Base-by-base conservation (phyloP, 2,113 vertebrate species). In the Ailurus styani region DNA sequence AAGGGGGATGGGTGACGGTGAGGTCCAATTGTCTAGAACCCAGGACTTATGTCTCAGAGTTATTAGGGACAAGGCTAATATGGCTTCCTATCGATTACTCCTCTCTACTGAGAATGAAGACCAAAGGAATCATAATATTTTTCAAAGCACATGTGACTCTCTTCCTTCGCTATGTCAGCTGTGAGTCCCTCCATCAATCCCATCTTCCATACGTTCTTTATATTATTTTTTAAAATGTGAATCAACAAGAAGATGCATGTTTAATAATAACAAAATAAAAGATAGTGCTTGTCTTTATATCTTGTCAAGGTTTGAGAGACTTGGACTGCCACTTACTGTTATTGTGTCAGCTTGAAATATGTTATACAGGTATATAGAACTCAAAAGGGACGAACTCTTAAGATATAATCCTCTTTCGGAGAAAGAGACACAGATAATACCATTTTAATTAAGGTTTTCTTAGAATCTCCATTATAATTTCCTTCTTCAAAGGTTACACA, bases 371-470 rank as follows among this genome's bases (percentile, higher is more conserved):
- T 34, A 25, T 40, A 78, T 62, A 91, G 27, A 96, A 54, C 14
- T 88, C 13, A 89, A 95, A 91, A 87, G 25, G 88, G 97, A 98
- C 97, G 96, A 75, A 2, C 66, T 93, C 47, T 95, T 97, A 98
- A 98, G 42, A 87, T 89, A 20, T 90, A 98, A 97, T 98, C 75
- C 73, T 96, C n/a, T 90, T 97, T 96, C 55, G 54, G 89, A 98
- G 72, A 47, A 97, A 98, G 62, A 81, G 54, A 96, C 84, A 90
- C 0, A 47, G 97, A 95, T 93, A 97, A 97, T 98, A 84, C 62
- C 94, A 78, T 87, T 98, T 96, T 98, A 98, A 98, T 95, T 98
- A 98, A 97, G 83, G 55, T 98, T 97, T 97, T 92, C 86, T 96
- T 96, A 62, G 54, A 77, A 95, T 98, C 88, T 92, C 37, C 66